These are phyloP conservation scores for Cygnus olor DNA, from an alignment of 2,797 vertebrate genomes.

Conservation along the genomic window DNA sequence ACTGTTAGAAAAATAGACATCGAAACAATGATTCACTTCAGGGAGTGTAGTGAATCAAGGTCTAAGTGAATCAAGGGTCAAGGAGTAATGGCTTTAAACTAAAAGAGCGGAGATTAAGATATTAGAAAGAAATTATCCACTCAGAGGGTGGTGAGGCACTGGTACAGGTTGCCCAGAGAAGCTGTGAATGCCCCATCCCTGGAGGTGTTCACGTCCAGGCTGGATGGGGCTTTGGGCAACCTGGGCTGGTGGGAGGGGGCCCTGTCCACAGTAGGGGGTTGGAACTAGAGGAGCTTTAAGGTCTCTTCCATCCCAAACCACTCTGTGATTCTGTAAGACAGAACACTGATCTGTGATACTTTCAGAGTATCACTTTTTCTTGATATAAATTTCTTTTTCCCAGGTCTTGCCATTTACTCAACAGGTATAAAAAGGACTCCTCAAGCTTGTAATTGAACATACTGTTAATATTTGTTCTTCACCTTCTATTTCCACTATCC, in stretches of 20 bases:
- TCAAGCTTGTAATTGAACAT: not conserved
- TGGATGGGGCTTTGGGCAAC: not conserved
- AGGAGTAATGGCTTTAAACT: not conserved
- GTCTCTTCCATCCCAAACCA: not conserved
- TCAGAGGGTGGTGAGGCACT: not conserved
- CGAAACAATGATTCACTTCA: not conserved
- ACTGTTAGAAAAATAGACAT: not conserved
- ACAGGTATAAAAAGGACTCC: not conserved
- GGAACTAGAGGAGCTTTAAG: not conserved
- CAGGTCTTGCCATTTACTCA: not conserved
- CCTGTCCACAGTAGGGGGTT: no score
- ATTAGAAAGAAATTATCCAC: no score
- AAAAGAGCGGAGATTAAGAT: not conserved
- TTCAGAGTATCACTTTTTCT: not conserved
- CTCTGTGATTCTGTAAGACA: not conserved
- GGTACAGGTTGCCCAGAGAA: not conserved
- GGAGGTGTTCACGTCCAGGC: no score
- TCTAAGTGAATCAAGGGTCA: not conserved
- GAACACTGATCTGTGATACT: not conserved
- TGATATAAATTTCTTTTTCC: not conserved
- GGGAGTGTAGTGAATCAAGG: not conserved
- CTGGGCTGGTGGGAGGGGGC: not conserved
- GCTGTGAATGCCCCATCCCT: not conserved
- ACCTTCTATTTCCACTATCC: not conserved
- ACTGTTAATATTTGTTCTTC: not conserved